A percentile compares a stretch with the other conserved stretches of the same genome.
phyloP scores from a whole-genome alignment of 2,888 invertebrate species.

The Chelonus formosanus region DNA sequence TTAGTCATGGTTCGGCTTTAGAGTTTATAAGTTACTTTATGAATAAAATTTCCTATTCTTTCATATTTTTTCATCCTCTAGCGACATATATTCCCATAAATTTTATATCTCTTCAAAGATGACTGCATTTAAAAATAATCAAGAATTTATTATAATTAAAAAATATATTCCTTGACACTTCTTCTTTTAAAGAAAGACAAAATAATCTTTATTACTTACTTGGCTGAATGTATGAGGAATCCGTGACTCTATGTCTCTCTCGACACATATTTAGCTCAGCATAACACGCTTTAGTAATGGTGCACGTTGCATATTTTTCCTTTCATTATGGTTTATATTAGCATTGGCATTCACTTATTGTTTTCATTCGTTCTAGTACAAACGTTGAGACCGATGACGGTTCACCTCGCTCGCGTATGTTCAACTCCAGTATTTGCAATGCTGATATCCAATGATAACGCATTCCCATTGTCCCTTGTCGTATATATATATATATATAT shows the following conservation, averaged over 20 bases:
- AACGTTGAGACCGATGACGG: slow-evolving; percentile 39
- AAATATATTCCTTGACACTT: too few species aligned
- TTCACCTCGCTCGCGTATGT: slow-evolving; percentile 43
- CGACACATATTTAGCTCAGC: slow-evolving; percentile 36
- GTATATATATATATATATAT: slow-evolving; percentile 7
- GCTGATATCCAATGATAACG: slow-evolving; percentile 56
- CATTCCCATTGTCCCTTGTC: slow-evolving; percentile 51
- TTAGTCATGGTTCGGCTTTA: neutral
- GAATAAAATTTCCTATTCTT: too few species aligned
- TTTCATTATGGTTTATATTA: slow-evolving; percentile 44
- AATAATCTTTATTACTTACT: slow-evolving; percentile 8
- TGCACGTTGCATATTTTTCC: slow-evolving; percentile 40
- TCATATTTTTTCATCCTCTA: too few species aligned
- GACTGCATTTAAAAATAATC: too few species aligned
- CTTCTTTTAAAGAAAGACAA: too few species aligned
- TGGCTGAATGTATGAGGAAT: slow-evolving; percentile 1
- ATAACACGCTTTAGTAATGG: slow-evolving; percentile 31
- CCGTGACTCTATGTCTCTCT: slow-evolving; percentile 6
- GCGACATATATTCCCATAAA: too few species aligned
- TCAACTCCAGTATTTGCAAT: slow-evolving; percentile 51
- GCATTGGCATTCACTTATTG: slow-evolving; percentile 54
- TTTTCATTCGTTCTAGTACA: slow-evolving; percentile 50
- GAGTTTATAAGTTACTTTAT: too few species aligned
- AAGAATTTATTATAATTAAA: too few species aligned
- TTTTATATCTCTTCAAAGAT: too few species aligned